phyloP scores from a whole-genome alignment of 2,888 invertebrate genomes.

The Andrena minutula region DNA sequence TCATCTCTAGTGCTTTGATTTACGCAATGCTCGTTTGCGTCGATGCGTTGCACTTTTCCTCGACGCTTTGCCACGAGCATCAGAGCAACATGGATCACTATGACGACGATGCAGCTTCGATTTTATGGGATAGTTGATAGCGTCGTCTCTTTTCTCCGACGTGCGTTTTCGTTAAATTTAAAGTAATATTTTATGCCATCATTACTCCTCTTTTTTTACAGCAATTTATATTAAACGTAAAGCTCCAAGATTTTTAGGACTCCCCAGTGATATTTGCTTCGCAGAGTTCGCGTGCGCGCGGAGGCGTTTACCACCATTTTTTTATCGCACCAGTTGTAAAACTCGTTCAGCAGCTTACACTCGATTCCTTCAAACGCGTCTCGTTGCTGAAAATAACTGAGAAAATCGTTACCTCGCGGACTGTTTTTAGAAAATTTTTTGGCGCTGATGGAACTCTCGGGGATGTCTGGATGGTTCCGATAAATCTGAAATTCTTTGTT shows the following conservation, averaged over 20 bases:
- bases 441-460: background rate
- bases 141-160: too few species aligned
- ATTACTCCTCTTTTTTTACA: too few species aligned
- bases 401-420: background rate
- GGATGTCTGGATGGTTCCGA: background rate
- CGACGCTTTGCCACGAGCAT: background rate
- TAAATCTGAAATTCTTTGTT: background rate
- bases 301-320: slow-evolving; percentile 31
- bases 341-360: slow-evolving; percentile 35
- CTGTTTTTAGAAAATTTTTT: slow-evolving; percentile 11
- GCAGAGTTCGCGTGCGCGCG: background rate
- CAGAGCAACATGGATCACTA: too few species aligned
- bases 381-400: slow-evolving; percentile 32
- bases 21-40: slow-evolving; percentile 49
- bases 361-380: slow-evolving; percentile 23
- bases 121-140: background rate
- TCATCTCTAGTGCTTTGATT: slow-evolving; percentile 23
- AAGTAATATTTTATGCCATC: too few species aligned
- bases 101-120: background rate
- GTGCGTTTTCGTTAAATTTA: too few species aligned
- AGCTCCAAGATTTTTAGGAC: background rate
- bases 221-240: background rate
- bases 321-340: slow-evolving; percentile 40
- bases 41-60: background rate
- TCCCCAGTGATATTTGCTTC: background rate